Evolutionary conservation across 2,113 vertebrate genomes (phyloP), one percentile per base, ranked within the genome.

Genomic region (Lota lota): DNA sequence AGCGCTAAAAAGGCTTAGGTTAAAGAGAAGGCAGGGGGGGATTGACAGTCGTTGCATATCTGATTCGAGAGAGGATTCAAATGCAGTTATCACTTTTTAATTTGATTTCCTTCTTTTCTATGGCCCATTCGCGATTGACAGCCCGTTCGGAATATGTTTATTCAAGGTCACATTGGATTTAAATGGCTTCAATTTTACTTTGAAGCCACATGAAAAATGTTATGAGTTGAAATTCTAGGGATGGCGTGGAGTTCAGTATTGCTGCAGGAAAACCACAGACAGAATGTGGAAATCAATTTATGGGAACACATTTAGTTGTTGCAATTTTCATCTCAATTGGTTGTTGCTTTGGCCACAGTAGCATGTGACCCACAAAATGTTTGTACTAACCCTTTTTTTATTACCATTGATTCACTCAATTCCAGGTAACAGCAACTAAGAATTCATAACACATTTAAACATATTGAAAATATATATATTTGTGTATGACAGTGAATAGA

Each of bases 401-500:
- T n/a, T n/a, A 10, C 10, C 7, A 56, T 18, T 17, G 18, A 56
- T 56, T 18, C 53, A 56, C 17, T 18, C 15, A 17, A 69, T 77
- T 65, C 58, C 54, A 78, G 51, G 51, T 56, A 47, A 67, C 19
- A 53, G 63, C 24, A 54, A 60, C 36, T 66, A 57, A 73, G 33
- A 67, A 24, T n/a, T 64, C 65, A 72, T 54, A 69, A 4, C 63
- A 19, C 22, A 75, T 18, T 36, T 20, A 73, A 60, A 74, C 20
- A 66, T 56, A 54, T 6, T 19, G 22, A 28, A n/a, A 40, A 21
- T 4, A 47, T 16, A 28, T 15, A 47, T 59, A 10, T 24, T 58
- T 11, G 3, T 67, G 22, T 28, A 24, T 10, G 18, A 24, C 24
- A n/a, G 28, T 40, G 17, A n/a, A 17, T 40, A 40, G 16, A 2